Evolutionary conservation across 2,888 invertebrate genomes (phyloP), one percentile per base, ranked within the genome.

Genomic region (Drosophila ezoana): DNA sequence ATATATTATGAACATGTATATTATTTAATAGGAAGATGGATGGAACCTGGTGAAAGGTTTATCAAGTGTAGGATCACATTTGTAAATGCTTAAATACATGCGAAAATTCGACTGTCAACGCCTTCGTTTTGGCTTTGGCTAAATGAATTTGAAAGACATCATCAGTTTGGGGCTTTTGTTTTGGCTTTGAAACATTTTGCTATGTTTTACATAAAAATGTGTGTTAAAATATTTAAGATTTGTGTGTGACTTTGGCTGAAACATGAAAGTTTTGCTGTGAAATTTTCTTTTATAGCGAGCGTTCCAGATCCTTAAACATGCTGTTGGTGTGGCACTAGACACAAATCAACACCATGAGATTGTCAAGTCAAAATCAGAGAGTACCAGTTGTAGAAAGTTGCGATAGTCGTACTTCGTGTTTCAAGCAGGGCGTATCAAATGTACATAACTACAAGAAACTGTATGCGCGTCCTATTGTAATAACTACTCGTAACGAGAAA

Each of bases 311-410:
- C 66, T 60, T 47, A 61, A 78, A 78, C 78, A 78, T 72, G 76
- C 51, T 69, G 72, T 76, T 78, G 76, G 78, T 79, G 78, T 78
- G 78, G 76, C 78, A 76, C 54, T 66, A 66, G 72, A 74, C 82
- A 83, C 84, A 83, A 83, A 83, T 83, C 79, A 83, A 75, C 73
- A 75, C 75, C 68, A 71, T 72, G 74, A 75, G 81, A 81, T 76
- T 76, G 81, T 83, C 76, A 83, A 81, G 81, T 79, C 76, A 79
- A 69, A 79, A 72, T 79, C 83, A 83, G 81, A 83, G 81, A 67
- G 54, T 66, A 66, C 45, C 70, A 76, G 71, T 79, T 70, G 79
- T 75, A 64, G 76, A 76, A 76, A 74, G 70, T 81, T 74, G 70
- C 68, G 68, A 77, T 76, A 69, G 73, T 72, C 69, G 62, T 68